phyloP scores from a whole-genome alignment of 2,113 vertebrate species.

The Chauna torquata region DNA sequence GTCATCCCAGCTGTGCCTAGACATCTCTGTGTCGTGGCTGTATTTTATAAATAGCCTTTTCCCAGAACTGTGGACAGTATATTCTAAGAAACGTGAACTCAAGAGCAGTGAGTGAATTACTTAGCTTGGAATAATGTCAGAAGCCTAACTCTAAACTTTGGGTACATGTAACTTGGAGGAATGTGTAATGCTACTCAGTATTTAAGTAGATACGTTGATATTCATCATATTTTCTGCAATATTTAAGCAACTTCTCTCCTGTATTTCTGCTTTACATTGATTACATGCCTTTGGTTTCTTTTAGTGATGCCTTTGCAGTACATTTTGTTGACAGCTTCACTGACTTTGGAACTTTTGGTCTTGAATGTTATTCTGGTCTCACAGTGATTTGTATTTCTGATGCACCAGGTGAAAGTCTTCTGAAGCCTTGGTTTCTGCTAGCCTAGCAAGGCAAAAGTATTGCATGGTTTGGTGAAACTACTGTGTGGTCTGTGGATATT shows the following conservation, averaged over 20 bases:
- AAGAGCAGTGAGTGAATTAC: not conserved
- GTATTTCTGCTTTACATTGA: not conserved
- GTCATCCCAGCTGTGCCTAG: not conserved
- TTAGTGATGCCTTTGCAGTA: not conserved
- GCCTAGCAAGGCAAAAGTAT: not conserved
- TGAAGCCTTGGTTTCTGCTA: not conserved
- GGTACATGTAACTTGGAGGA: not conserved
- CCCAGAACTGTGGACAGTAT: not conserved
- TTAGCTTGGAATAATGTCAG: not conserved
- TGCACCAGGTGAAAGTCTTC: not conserved
- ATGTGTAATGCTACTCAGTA: not conserved
- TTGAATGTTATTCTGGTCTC: not conserved
- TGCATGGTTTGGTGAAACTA: not conserved
- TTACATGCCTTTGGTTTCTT: not conserved
- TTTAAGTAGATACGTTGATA: not conserved
- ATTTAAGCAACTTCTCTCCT: not conserved
- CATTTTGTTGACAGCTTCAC: not conserved
- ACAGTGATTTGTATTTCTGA: not conserved
- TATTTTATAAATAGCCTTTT: constrained; percentile 19
- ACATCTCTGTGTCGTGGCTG: not conserved
- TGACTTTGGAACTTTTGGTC: not conserved
- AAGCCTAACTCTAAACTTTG: not conserved
- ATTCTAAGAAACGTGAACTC: constrained; percentile 8
- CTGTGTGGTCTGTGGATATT: not conserved
- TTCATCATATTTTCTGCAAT: not conserved